These are phyloP conservation scores for Oryzias curvinotus DNA, from an alignment of 2,113 vertebrate species.

Conservation along the genomic window DNA sequence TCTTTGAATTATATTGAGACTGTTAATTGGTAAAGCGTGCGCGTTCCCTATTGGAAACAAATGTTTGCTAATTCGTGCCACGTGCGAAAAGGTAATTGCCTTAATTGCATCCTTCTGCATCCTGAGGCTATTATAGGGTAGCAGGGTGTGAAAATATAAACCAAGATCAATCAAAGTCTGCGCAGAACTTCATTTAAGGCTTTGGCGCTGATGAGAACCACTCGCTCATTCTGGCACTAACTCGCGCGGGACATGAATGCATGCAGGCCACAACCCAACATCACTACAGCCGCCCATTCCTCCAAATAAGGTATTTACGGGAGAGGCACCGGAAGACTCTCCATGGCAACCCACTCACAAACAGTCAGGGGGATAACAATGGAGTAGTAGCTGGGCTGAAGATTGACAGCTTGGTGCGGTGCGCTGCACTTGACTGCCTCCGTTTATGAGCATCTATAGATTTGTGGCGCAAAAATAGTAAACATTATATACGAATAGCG, in stretches of 20 bases:
- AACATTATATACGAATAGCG: background rate
- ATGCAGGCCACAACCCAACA: conserved; percentile 8
- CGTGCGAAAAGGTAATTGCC: conserved; percentile 17
- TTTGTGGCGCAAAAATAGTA: background rate
- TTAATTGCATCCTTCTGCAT: conserved; percentile 12
- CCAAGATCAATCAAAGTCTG: conserved; percentile 2
- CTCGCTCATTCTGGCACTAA: conserved; percentile 6
- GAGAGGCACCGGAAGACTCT: conserved; percentile 50
- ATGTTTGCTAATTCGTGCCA: conserved; percentile 15
- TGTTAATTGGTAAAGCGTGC: background rate
- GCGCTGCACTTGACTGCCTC: conserved; percentile 10
- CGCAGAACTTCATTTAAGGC: conserved; percentile 22
- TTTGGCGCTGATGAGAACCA: conserved; percentile 7
- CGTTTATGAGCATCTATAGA: background rate
- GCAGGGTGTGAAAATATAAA: conserved; percentile 24
- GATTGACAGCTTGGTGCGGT: conserved; percentile 57
- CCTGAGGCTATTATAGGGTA: conserved; percentile 19
- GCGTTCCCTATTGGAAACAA: conserved; percentile 4
- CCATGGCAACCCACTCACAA: conserved; percentile 60
- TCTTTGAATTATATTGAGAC: background rate
- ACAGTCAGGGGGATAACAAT: conserved; percentile 55
- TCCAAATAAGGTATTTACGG: conserved; percentile 50
- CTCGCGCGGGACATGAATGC: conserved; percentile 18
- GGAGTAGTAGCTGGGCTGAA: conserved; percentile 34
- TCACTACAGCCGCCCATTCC: conserved; percentile 22